Evolutionary conservation across 2,888 invertebrate genomes (phyloP), one percentile per base, ranked within the genome.

Genomic region (Pemphredon lugubris): DNA sequence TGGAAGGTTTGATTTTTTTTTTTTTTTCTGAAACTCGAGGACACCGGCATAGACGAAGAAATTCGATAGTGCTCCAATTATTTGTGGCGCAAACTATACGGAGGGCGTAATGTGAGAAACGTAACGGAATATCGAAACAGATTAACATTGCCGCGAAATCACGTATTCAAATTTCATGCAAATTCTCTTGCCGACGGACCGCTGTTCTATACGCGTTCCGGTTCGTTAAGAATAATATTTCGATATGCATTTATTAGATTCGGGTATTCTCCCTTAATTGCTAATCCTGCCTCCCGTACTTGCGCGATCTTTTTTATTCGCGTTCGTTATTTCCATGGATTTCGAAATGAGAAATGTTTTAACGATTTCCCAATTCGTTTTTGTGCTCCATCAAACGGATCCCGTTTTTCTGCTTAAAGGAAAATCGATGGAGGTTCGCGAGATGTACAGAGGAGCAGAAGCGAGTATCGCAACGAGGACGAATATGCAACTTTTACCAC

Each of bases 111-210:
- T 45, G 21, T 13, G 59, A 59, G 69, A 50, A 21, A 55, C 42
- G 66, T 70, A 70, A 70, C 59, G 39, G 67, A 59, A 70, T 66
- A 70, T 70, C 59, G 48, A 54, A 59, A 66, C 59, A 59, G 59
- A 70, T 66, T 54, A 70, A 45, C 39, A 26, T 47, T 32, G 42
- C 9, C 59, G 21, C 42, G 26, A 13, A 44, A 66, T 57, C 26
- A 42, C 39, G 48, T 60, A 64, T 54, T 58, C 55, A 58, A 45
- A 65, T 69, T 42, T 73, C 59, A 37, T 47, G 58, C 69, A 68
- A 60, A 74, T 50, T 44, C 45, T 21, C 14, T n/a, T 16, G n/a
- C 23, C 3, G 14, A 34, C 9, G n/a, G 20, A 37, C 37, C n/a
- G 2, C 5, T 23, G 48, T 18, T 30, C 13, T 23, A 40, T 40